Conservation (phyloP, 2,113 vertebrate genomes). For the Brachypteracias leptosomus region DNA sequence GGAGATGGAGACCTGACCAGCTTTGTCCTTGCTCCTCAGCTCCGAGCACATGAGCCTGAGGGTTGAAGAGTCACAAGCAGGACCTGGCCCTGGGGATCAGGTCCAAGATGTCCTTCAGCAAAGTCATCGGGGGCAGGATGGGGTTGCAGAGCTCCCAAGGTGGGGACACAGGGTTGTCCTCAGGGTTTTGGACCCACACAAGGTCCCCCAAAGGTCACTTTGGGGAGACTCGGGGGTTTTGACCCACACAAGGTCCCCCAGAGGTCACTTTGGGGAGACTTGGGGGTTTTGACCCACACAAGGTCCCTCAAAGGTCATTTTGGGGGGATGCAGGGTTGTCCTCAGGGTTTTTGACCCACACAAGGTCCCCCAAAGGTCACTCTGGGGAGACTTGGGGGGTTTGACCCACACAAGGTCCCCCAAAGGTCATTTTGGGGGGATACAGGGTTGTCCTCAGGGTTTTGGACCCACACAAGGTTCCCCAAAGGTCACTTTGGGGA, state of each 20-base stretch:
- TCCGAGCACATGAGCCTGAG: too few species aligned
- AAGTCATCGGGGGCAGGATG: background rate
- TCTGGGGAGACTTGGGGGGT: too few species aligned
- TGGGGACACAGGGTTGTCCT: background rate
- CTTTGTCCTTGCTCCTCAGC: background rate
- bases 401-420: too few species aligned
- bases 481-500: too few species aligned
- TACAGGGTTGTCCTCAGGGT: background rate
- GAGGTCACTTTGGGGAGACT: too few species aligned
- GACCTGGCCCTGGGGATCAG: accelerated
- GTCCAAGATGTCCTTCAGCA: background rate
- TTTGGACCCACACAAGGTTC: too few species aligned
- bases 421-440: too few species aligned
- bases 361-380: too few species aligned
- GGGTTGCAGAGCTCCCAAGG: background rate
- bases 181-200: accelerated
- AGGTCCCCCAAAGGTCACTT: too few species aligned
- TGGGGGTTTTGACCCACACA: accelerated
- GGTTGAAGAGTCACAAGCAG: background rate
- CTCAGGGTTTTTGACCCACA: accelerated
- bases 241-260: too few species aligned
- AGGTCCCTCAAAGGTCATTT: too few species aligned
- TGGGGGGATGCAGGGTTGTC: background rate
- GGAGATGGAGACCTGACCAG: background rate
- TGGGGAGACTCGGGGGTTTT: accelerated